Evolutionary conservation across 2,797 vertebrate species (phyloP).

Genomic region (Myotis findleyi): DNA sequence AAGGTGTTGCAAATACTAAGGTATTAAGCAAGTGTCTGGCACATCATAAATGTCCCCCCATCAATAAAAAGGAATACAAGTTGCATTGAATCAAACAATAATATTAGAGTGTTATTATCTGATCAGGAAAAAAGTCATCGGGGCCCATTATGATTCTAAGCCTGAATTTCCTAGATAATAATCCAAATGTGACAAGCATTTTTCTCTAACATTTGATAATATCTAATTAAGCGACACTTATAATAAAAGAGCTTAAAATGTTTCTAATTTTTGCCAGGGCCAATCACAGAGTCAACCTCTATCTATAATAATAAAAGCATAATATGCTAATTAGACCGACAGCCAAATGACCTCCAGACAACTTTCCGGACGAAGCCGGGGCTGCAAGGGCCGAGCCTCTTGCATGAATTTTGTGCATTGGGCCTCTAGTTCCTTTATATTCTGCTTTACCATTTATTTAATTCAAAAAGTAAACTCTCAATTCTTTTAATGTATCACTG

Average conservation of each 20-base stretch:
- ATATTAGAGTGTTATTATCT: neutral
- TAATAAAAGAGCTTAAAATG: constrained; percentile 31
- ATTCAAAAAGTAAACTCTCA: constrained; percentile 42
- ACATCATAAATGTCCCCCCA: neutral
- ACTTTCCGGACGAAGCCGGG: no score
- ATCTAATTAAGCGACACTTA: constrained; percentile 36
- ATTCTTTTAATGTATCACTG: constrained; percentile 23
- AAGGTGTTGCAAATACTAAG: neutral
- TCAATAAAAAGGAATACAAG: neutral
- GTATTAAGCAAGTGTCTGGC: neutral
- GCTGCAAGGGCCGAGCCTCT: no score
- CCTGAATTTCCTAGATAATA: constrained; percentile 27
- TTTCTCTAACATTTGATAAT: constrained; percentile 17
- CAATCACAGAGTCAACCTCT: neutral
- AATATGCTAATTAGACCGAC: no score
- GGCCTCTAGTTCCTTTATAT: neutral
- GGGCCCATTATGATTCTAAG: neutral
- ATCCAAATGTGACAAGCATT: constrained; percentile 10
- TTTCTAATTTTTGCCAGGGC: constrained; percentile 36
- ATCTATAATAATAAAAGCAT: neutral
- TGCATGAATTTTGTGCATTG: no score
- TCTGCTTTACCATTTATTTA: constrained; percentile 12
- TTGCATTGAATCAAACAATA: neutral
- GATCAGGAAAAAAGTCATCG: constrained; percentile 1
- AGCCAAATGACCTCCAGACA: no score